These are phyloP conservation scores for Acyrthosiphon pisum DNA, from an alignment of 1,140 invertebrate genomes.

Conservation along the genomic window DNA sequence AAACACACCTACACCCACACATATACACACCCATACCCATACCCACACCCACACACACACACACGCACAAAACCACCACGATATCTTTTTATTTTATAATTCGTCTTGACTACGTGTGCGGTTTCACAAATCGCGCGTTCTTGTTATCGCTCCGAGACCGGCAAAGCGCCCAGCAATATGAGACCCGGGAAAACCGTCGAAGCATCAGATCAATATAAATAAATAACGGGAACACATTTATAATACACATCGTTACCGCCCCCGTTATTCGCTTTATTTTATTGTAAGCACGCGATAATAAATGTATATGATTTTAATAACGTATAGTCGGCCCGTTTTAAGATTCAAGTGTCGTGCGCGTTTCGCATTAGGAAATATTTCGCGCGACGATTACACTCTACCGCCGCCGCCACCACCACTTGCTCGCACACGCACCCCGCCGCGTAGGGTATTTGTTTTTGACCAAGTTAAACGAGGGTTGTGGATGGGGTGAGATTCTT, in stretches of 20 bases:
- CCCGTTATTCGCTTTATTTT: conserved; percentile 24
- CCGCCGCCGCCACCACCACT: background rate
- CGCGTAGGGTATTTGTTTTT: background rate
- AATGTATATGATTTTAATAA: conserved; percentile 24
- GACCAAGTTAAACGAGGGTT: too few species aligned
- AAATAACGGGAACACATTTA: conserved; percentile 29
- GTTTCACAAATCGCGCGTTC: conserved; percentile 2
- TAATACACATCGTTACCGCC: conserved; percentile 14
- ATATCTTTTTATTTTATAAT: conserved; percentile 20
- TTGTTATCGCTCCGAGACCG: background rate
- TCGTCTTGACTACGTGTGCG: conserved; percentile 13
- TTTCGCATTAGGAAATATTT: background rate
- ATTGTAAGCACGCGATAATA: conserved; percentile 2
- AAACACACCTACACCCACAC: background rate
- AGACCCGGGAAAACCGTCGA: too few species aligned
- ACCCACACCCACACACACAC: background rate
- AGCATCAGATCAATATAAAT: conserved; percentile 23
- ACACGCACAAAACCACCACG: background rate
- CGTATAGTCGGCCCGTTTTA: background rate
- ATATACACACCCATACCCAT: too few species aligned
- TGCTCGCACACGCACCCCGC: background rate
- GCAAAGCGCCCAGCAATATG: too few species aligned
- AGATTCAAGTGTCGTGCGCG: conserved; percentile 13
- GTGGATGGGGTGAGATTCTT: background rate
- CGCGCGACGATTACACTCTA: background rate